Percentiles rank a stretch among this genome's conserved stretches.
Evolutionary conservation across 2,888 invertebrate species (phyloP).

Genomic region (Amblyjoppa proteus): DNA sequence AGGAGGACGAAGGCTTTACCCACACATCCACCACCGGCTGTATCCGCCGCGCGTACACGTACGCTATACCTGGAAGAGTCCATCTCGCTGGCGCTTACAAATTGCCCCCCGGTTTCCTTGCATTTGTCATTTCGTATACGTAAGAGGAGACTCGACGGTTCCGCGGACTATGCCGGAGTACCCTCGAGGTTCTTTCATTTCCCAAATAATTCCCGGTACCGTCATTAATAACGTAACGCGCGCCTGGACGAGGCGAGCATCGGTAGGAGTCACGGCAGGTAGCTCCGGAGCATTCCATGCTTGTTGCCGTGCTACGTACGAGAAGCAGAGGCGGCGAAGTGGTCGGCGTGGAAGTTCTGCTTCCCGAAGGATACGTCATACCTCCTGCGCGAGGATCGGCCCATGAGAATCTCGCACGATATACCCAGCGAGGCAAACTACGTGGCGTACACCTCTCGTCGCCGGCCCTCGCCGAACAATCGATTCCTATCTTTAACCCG

Average conservation of each 20-base stretch:
- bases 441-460: conserved; percentile 18
- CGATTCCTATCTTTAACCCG: conserved; percentile 80
- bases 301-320: conserved; percentile 48
- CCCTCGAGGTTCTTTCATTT: conserved; percentile 77
- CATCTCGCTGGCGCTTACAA: conserved; percentile 78
- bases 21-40: background rate
- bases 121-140: conserved; percentile 79
- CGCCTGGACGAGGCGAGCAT: conserved; percentile 73
- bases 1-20: conserved; percentile 35
- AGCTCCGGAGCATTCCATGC: conserved; percentile 59
- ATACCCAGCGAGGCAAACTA: conserved; percentile 9
- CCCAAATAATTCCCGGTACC: conserved; percentile 81
- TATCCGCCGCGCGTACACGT: conserved; percentile 2
- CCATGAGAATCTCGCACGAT: conserved; percentile 63
- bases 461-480: conserved; percentile 71
- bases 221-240: conserved; percentile 82
- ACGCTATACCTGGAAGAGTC: conserved; percentile 60
- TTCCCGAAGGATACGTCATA: conserved; percentile 30
- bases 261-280: conserved; percentile 66
- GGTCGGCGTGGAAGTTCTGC: conserved; percentile 32
- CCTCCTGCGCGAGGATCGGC: conserved; percentile 29
- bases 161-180: conserved; percentile 46
- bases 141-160: background rate
- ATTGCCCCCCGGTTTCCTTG: conserved; percentile 81
- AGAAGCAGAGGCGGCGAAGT: conserved; percentile 41